A percentile compares a stretch with the other conserved stretches of the same genome.
Conservation (phyloP, 2,113 vertebrate species). For the Anolis sagrei region DNA sequence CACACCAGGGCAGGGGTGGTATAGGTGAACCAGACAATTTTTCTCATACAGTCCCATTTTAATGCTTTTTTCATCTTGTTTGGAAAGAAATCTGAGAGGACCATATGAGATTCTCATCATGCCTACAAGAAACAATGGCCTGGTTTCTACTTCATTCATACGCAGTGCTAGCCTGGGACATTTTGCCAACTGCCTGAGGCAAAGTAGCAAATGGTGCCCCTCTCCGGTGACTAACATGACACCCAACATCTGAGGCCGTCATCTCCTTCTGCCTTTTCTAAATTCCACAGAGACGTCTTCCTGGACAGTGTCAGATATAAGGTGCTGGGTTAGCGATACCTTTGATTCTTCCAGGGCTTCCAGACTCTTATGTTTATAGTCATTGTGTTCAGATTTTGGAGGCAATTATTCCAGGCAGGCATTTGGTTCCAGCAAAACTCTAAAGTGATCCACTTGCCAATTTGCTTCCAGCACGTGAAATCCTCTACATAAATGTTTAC, state of each 20-base stretch:
- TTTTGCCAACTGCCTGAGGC: no score
- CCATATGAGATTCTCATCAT: neutral
- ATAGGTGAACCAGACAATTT: no score
- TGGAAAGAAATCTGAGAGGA: neutral
- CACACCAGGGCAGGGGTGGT: no score
- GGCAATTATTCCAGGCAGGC: neutral
- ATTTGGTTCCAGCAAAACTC: neutral
- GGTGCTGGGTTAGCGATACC: neutral
- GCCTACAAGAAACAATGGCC: neutral
- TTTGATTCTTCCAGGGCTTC: neutral
- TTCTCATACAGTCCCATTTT: no score
- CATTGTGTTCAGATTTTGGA: neutral
- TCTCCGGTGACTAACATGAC: no score
- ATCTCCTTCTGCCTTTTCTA: neutral
- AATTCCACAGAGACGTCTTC: neutral
- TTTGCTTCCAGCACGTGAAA: neutral
- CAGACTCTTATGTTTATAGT: neutral
- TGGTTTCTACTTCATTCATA: neutral
- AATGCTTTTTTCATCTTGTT: neutral
- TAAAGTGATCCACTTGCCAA: neutral
- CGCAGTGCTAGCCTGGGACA: no score
- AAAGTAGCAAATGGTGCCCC: no score
- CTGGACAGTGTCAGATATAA: neutral
- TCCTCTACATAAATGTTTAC: neutral
- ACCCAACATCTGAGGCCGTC: no score